Base-by-base conservation (phyloP, 2,888 invertebrate genomes). In the Gortyna flavago region DNA sequence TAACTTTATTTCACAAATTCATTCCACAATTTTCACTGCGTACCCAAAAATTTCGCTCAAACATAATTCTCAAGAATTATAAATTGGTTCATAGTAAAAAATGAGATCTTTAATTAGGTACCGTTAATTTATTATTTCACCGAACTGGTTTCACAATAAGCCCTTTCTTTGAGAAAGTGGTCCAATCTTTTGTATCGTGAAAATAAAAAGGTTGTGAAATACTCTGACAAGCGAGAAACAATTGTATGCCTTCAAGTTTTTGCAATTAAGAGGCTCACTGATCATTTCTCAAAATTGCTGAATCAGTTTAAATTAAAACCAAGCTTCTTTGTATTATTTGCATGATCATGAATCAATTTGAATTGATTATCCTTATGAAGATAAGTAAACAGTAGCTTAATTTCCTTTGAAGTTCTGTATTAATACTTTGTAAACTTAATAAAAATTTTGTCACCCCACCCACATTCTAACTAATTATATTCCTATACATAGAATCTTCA, bases 81-180 rank as follows among this genome's bases (percentile, higher is more conserved):
- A 88, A 88, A 88, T 87, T 83, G 83, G 79, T 85, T 88, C 85
- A 85, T 87, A 84, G 81, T 85, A 88, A 90, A 90, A 90, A 89
- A 84, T 85, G 16, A 78, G 71, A 80, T 84, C 80, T 84, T 91
- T 91, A 92, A 92, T 92, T 91, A 90, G 88, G 88, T 88, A 87
- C 90, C 89, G 89, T 92, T 92, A 92, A 91, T 91, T 85, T 90
- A 84, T 90, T 87, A 89, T 87, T 91, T 88, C 88, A 70, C 79
- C 72, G 87, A 91, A 92, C 91, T 83, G 90, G 92, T 91, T 91
- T 74, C 85, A 89, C 90, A 89, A 89, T 89, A 79, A 84, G 89
- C 90, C 87, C 90, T 87, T 87, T 87, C 86, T 85, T 78, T 79
- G 83, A 86, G 92, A 92, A 92, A 92, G 92, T 92, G 88, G 92